A percentile compares a stretch with the other conserved stretches of the same genome.
Evolutionary conservation across 2,113 vertebrate genomes (phyloP).

Genomic region (Lipotes vexillifer): DNA sequence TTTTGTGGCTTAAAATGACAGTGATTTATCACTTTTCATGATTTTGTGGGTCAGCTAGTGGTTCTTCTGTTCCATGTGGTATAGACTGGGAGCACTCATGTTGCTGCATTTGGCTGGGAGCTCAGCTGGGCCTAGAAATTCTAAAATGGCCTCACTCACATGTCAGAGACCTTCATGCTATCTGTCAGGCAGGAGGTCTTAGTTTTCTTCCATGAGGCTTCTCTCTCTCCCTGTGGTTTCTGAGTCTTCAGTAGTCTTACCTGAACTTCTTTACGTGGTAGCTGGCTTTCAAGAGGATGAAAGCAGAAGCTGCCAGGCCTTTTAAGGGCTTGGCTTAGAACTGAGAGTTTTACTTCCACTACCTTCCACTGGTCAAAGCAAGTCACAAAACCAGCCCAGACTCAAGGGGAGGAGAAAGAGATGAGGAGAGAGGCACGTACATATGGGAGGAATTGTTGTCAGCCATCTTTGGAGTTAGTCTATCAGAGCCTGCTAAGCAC

Average conservation of each 20-base stretch:
- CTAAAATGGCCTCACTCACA: neutral
- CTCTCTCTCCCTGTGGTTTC: neutral
- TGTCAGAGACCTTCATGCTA: neutral
- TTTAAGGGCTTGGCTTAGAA: neutral
- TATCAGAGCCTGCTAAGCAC: neutral
- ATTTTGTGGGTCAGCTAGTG: neutral
- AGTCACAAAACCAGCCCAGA: neutral
- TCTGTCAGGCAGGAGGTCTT: neutral
- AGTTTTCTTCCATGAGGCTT: neutral
- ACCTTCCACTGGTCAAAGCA: neutral
- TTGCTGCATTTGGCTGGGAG: neutral
- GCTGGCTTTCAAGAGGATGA: neutral
- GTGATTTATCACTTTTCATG: neutral
- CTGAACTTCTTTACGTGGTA: neutral
- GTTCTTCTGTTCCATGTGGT: neutral
- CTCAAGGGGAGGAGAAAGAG: neutral
- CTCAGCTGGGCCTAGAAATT: neutral
- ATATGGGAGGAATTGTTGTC: neutral
- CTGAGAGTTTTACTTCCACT: neutral
- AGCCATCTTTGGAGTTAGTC: neutral
- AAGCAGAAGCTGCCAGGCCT: neutral
- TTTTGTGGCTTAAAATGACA: neutral
- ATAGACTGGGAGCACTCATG: neutral
- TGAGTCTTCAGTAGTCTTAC: neutral
- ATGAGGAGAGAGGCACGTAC: neutral